Percentiles rank a stretch among this genome's conserved stretches.
These are phyloP conservation scores for Hydrolagus colliei DNA, from an alignment of 2,797 vertebrate species.

Conservation along the genomic window DNA sequence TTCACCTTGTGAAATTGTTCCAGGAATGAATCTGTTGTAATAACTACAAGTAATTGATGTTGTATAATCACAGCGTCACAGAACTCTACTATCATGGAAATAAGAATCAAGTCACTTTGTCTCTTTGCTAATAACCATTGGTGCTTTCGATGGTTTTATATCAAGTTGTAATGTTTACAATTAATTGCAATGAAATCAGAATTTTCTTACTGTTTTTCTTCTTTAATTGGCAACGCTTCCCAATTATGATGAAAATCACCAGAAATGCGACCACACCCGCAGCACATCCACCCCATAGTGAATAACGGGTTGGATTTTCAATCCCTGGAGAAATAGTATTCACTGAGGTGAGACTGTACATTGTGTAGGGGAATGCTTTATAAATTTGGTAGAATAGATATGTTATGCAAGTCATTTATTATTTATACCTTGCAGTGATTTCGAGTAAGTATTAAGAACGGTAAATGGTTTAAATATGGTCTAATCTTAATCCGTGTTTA, in stretches of 20 bases:
- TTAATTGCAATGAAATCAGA: too few relatives aligned
- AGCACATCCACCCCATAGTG: background rate
- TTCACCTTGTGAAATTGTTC: background rate
- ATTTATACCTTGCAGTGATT: too few relatives aligned
- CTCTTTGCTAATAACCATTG: background rate
- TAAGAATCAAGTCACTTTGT: background rate
- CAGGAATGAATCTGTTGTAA: too few relatives aligned
- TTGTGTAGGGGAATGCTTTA: too few relatives aligned
- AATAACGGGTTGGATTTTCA: background rate
- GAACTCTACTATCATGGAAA: background rate
- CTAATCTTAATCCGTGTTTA: too few relatives aligned
- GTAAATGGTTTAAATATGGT: too few relatives aligned
- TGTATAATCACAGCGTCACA: background rate
- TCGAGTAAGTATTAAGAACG: too few relatives aligned
- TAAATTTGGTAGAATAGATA: too few relatives aligned
- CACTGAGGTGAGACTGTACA: too few relatives aligned
- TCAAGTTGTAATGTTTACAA: background rate
- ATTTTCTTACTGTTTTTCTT: background rate
- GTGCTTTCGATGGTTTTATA: background rate
- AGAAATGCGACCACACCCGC: background rate
- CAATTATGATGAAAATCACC: background rate
- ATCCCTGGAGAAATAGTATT: too few relatives aligned
- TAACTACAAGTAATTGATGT: background rate
- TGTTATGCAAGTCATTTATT: too few relatives aligned
- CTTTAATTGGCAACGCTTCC: background rate